Base-by-base conservation (phyloP, 1,140 invertebrate genomes). In the Wiebesia pumilae region DNA sequence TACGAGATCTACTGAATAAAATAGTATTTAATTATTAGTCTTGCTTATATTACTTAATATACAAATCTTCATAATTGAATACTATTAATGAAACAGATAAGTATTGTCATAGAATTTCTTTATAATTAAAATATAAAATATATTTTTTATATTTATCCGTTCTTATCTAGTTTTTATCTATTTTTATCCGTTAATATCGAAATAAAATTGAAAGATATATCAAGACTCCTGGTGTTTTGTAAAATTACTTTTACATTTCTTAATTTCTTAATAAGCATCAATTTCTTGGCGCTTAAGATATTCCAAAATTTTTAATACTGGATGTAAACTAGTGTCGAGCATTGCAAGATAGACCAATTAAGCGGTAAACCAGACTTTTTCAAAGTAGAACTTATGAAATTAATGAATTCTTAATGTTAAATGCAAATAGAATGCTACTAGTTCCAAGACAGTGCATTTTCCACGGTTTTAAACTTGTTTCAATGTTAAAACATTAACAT, bases 361-460 rank as follows among this genome's bases (percentile, higher is more conserved):
- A 85, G 40, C 62, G 43, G 47, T 40, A 81, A 51, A 73, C 43
- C 24, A 67, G 43, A 14, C 73, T n/a, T 71, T 73, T 54, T 71
- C 83, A 85, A 85, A 65, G 77, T 62, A 21, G 47, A 65, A 75
- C 51, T 78, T 54, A 54, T 43, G 67, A 86, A 86, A 86, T 86
- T 65, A 86, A 86, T 86, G 69, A 75, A 86, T 89, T 89, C 88
- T 85, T 85, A 84, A 90, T 90, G 86, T 82, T 88, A 87, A 89
- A 88, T 89, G 88, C 87, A 84, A 85, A 85, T 90, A 87, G 87
- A 90, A 88, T 87, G 88, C 88, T 85, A 67, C 69, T 43, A 73
- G 87, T 85, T 86, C 65, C 85, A 43, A 54, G 51, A 16, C n/a
- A 47, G 62, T 73, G 30, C 54, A 27, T 40, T 33, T 19, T n/a